Evolutionary conservation across 2,888 invertebrate species (phyloP).

Genomic region (Itoplectis maculator): DNA sequence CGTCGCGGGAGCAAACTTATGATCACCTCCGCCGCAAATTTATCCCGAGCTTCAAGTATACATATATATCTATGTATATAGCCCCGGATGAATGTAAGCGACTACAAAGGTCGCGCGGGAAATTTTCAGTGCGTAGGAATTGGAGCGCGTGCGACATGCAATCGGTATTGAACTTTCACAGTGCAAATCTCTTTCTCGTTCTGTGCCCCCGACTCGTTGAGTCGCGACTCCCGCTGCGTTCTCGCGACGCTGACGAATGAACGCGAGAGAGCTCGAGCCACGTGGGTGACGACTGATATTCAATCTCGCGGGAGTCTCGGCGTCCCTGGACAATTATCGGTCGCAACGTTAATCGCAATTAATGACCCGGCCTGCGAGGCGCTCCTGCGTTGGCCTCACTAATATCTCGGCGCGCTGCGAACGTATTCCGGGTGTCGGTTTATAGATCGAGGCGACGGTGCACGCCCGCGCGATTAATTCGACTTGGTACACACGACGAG

Average conservation of each 20-base stretch:
- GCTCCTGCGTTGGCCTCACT: background rate
- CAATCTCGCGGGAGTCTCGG: constrained; percentile 4
- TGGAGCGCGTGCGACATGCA: constrained; percentile 21
- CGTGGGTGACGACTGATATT: constrained; percentile 10
- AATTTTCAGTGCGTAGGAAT: constrained; percentile 50
- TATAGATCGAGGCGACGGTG: constrained; percentile 26
- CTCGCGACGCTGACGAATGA: no score
- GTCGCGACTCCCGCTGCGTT: background rate
- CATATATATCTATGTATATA: no score
- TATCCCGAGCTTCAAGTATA: constrained; percentile 13
- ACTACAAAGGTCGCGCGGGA: constrained; percentile 33
- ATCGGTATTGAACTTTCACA: constrained; percentile 35
- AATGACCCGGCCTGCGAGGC: constrained; percentile 62
- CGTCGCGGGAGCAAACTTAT: constrained; percentile 17
- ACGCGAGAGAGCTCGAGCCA: no score
- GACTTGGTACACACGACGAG: constrained; percentile 45
- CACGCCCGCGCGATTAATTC: constrained; percentile 40
- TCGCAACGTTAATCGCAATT: constrained; percentile 75
- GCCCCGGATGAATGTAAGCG: background rate
- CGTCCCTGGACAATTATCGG: constrained; percentile 65
- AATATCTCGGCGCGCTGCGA: background rate
- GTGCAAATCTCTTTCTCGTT: background rate
- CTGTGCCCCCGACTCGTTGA: no score
- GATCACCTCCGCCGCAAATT: constrained; percentile 30
- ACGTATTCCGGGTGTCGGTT: constrained; percentile 2